Conservation (phyloP, 64 coral and sea anemone species). For the Actinia tenebrosa region DNA sequence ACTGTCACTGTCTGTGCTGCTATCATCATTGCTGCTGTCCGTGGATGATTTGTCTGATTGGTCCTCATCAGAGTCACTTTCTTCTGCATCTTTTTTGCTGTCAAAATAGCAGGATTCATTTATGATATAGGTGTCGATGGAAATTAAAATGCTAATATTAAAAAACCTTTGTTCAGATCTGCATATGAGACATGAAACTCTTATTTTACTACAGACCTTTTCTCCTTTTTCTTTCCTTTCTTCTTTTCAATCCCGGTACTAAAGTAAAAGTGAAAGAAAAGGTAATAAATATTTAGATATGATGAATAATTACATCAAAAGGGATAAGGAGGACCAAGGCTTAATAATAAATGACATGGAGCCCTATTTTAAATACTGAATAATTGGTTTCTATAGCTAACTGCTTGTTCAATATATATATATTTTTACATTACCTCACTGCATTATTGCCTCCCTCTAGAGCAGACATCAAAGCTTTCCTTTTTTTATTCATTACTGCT, state of each 20-base stretch:
- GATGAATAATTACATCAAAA: neutral
- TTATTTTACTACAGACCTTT: neutral
- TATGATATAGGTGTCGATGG: too few species aligned
- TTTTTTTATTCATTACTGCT: conserved; percentile 85
- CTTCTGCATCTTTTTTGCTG: conserved; percentile 44
- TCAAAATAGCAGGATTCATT: neutral
- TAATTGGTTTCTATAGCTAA: too few species aligned
- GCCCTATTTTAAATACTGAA: neutral
- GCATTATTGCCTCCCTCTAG: conserved; percentile 21
- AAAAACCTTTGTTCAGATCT: too few species aligned
- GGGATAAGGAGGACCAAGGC: too few species aligned
- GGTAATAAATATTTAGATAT: neutral
- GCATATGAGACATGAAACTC: too few species aligned
- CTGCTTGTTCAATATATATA: too few species aligned
- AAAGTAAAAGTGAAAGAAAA: neutral
- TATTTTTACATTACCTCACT: neutral
- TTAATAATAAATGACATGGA: too few species aligned
- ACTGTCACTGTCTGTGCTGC: conserved; percentile 17
- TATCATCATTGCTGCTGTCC: conserved; percentile 28
- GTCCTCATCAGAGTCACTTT: conserved; percentile 47
- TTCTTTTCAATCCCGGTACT: conserved; percentile 2
- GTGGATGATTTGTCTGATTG: conserved; percentile 36
- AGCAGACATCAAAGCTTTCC: conserved; percentile 50
- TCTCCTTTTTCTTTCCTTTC: neutral
- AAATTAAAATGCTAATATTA: too few species aligned